These are phyloP conservation scores for Stegastes partitus DNA, from an alignment of 2,113 vertebrate genomes.

Conservation along the genomic window DNA sequence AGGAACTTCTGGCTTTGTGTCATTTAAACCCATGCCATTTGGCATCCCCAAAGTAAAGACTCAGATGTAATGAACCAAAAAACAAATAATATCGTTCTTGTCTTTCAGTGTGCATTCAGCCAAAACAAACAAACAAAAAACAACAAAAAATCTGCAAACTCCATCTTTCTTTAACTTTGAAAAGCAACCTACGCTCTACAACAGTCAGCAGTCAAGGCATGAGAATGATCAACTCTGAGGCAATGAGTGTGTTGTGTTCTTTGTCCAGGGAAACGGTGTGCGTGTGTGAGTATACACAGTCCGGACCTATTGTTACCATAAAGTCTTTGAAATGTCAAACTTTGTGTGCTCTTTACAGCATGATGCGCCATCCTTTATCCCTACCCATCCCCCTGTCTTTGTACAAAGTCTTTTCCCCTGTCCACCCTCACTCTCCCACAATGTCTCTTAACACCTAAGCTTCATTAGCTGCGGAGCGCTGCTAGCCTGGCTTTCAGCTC, in stretches of 20 bases:
- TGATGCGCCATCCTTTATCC: slow-evolving; percentile 4
- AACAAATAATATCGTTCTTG: neutral
- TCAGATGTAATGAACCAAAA: neutral
- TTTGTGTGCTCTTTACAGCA: slow-evolving; percentile 46
- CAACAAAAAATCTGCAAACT: neutral
- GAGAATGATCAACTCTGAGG: slow-evolving; percentile 57
- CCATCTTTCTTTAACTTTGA: neutral
- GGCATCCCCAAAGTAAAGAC: neutral
- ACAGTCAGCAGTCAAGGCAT: slow-evolving; percentile 77
- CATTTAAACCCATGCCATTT: neutral
- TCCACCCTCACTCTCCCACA: neutral
- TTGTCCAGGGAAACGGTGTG: slow-evolving; percentile 8
- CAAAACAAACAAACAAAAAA: neutral
- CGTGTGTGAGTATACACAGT: slow-evolving; percentile 16
- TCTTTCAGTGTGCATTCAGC: slow-evolving; percentile 42
- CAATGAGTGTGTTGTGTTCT: slow-evolving; percentile 43
- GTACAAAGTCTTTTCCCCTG: slow-evolving; percentile 42
- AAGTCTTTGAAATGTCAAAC: slow-evolving; percentile 44
- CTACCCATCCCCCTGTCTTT: slow-evolving; percentile 20
- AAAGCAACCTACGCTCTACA: slow-evolving; percentile 35
- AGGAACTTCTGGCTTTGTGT: neutral
- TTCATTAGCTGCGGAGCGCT: slow-evolving; percentile 68
- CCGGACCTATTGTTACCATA: neutral
- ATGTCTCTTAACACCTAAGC: neutral
- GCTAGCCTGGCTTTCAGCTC: slow-evolving; percentile 76